Base-by-base conservation (phyloP, 2,888 invertebrate genomes). In the Smittia aterrima region DNA sequence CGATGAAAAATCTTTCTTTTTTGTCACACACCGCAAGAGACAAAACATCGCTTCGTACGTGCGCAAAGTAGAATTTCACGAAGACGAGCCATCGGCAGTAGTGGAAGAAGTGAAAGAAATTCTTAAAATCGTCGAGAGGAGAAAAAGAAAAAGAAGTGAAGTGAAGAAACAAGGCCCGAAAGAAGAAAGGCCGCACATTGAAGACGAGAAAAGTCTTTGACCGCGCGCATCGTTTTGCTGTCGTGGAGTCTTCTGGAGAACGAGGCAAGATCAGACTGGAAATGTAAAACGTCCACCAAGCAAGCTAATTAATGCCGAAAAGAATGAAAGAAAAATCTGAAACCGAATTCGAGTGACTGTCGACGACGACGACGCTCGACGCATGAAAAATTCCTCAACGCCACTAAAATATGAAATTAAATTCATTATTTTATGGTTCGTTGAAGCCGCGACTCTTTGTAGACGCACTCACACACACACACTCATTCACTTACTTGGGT, bases 381-480 rank as follows among this genome's bases (percentile, higher is more conserved):
- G 58, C 58, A 67, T 24, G 32, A 41, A 41, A n/a, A 53, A 70
- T 54, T 70, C 54, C 70, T 70, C 70, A 70, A 70, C 70, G 53
- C 70, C 24, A 27, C 25, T 47, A 20, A 58, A 58, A 58, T 41
- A 68, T 68, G 47, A 54, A 70, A 70, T 70, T 70, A 67, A 67
- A 67, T 53, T 70, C 70, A 70, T 70, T 70, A 70, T 70, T 70
- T 70, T 70, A 70, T 70, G 70, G 70, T 70, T 70, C 70, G 70
- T 54, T 70, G 70, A 70, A 32, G 70, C 54, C 70, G 32, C 54
- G 54, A 32, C 54, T 24, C 9, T n/a, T 41, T 11, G 41, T 24
- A 41, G 1, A 47, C 18, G 53, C 70, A 54, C 70, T 27, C 54
- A 32, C 32, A 70, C 16, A 70, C n/a, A 66, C 66, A 66, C 7